Evolutionary conservation across 2,113 vertebrate genomes (phyloP).

Genomic region (Euleptes europaea): DNA sequence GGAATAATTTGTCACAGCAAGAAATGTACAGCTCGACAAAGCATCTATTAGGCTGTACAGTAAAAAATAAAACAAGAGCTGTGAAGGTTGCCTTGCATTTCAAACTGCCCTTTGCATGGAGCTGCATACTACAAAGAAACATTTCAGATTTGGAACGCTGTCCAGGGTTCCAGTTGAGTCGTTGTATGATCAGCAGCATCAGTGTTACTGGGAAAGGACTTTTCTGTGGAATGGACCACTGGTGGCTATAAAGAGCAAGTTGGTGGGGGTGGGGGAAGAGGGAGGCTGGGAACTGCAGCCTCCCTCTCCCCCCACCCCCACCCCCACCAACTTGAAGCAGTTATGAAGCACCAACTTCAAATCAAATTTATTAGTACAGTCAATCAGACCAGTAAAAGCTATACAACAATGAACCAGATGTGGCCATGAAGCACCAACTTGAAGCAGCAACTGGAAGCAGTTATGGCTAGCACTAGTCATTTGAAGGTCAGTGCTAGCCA

Average conservation of each 20-base stretch:
- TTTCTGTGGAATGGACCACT: not conserved
- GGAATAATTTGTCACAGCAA: slow-evolving; percentile 80
- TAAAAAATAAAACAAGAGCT: slow-evolving; percentile 54
- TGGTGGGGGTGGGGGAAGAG: not conserved
- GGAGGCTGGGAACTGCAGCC: not conserved
- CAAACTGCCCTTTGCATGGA: not conserved
- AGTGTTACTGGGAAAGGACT: not conserved
- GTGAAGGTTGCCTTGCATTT: slow-evolving; percentile 45
- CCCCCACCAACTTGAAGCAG: too few relatives aligned
- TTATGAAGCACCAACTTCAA: too few relatives aligned
- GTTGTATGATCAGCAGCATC: not conserved
- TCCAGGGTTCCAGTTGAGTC: not conserved
- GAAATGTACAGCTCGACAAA: slow-evolving; percentile 64
- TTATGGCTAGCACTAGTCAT: too few relatives aligned
- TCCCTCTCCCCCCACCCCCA: too few relatives aligned
- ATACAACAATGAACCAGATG: too few relatives aligned
- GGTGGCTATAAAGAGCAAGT: not conserved
- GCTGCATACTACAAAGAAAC: not conserved
- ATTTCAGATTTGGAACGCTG: not conserved
- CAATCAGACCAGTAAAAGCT: too few relatives aligned
- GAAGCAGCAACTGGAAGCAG: too few relatives aligned
- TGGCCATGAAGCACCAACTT: too few relatives aligned
- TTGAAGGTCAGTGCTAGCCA: not conserved
- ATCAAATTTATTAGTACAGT: too few relatives aligned
- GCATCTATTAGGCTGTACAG: slow-evolving; percentile 66